Evolutionary conservation across 1,140 invertebrate genomes (phyloP).

Genomic region (Saxidomus purpurata): DNA sequence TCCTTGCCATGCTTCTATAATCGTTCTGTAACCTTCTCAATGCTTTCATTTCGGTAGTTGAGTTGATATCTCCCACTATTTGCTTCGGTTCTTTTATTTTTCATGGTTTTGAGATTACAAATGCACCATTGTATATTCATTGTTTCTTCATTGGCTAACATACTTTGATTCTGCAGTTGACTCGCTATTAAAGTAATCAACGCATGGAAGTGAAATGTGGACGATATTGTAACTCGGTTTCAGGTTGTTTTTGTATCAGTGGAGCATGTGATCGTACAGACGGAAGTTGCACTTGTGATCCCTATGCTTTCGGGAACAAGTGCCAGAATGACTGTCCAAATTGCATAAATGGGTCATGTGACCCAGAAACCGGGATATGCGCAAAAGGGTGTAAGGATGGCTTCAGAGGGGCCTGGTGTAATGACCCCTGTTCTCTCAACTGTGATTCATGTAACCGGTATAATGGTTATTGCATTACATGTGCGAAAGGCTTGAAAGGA

Average conservation of each 20-base stretch:
- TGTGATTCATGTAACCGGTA: constrained; percentile 39
- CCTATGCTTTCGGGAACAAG: not conserved
- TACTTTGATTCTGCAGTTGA: no score
- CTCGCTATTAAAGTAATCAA: no score
- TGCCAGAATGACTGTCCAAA: not conserved
- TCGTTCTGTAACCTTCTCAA: no score
- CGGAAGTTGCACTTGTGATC: not conserved
- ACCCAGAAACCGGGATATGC: not conserved
- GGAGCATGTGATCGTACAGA: not conserved
- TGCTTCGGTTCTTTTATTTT: no score
- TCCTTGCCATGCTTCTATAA: no score
- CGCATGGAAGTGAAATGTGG: no score
- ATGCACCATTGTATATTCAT: no score
- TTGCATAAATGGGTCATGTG: constrained; percentile 7
- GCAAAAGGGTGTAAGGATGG: not conserved
- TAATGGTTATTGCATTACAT: constrained; percentile 31
- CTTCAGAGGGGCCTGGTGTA: not conserved
- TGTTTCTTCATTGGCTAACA: no score
- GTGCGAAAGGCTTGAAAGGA: constrained; percentile 23
- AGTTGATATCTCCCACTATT: no score
- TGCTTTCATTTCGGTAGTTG: no score
- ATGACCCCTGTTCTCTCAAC: not conserved
- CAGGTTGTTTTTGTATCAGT: constrained; percentile 11
- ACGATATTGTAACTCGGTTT: not conserved
- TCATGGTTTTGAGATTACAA: no score